Percentiles rank a stretch among this genome's conserved stretches.
phyloP scores from a whole-genome alignment of 2,888 invertebrate genomes.

The Phasia obesa region DNA sequence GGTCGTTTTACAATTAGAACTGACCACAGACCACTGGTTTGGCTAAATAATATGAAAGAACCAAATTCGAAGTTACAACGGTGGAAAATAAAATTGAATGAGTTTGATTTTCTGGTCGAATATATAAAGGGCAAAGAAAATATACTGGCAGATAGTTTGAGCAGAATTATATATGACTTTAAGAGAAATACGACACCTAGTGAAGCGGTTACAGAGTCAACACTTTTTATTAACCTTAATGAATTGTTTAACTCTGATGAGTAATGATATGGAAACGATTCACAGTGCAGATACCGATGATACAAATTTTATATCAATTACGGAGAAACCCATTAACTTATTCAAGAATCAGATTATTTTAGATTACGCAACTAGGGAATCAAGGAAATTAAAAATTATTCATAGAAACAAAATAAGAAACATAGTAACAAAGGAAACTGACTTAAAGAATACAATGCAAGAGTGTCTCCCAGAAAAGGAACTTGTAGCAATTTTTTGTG shows the following conservation, averaged over 20 bases:
- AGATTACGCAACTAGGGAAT: conserved; percentile 16
- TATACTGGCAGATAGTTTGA: conserved; percentile 25
- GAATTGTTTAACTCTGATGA: conserved; percentile 46
- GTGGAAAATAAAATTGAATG: conserved; percentile 48
- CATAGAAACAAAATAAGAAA: conserved; percentile 33
- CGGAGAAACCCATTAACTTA: conserved; percentile 22
- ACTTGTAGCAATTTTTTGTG: conserved; percentile 1
- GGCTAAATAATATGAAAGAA: conserved; percentile 39
- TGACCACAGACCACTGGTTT: conserved; percentile 4
- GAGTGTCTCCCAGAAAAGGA: conserved; percentile 4
- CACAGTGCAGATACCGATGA: conserved; percentile 55
- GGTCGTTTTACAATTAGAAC: neutral
- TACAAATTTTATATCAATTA: conserved; percentile 48
- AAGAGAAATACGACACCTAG: too few species aligned
- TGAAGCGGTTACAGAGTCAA: neutral
- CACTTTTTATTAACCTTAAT: conserved; percentile 37
- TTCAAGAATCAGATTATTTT: conserved; percentile 37
- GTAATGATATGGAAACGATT: conserved; percentile 43
- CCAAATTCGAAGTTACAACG: conserved; percentile 46
- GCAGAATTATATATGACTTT: neutral
- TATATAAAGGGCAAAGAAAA: conserved; percentile 58
- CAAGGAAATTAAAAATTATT: conserved; percentile 35
- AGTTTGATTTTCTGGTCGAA: conserved; percentile 45
- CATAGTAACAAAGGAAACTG: neutral
- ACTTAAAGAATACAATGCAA: neutral